phyloP scores from a whole-genome alignment of 2,888 invertebrate species.

The Tridacna crocea region DNA sequence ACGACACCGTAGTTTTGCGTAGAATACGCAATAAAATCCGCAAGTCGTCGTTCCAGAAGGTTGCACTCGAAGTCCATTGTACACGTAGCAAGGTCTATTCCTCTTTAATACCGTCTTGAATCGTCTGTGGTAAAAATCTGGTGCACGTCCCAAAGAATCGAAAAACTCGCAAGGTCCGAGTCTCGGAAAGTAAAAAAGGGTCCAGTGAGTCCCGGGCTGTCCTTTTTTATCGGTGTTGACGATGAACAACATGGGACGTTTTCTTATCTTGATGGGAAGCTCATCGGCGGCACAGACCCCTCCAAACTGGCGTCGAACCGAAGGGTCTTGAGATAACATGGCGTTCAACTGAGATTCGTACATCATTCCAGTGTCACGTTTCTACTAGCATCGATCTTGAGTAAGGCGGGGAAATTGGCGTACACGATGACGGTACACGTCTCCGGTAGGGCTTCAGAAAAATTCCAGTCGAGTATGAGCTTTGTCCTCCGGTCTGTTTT shows the following conservation, averaged over 20 bases:
- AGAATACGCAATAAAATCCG: slow-evolving; percentile 17
- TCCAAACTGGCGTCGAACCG: slow-evolving; percentile 7
- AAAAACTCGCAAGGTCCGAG: slow-evolving; percentile 22
- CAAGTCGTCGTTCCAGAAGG: background rate
- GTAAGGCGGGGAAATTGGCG: too few species aligned
- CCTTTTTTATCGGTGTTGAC: slow-evolving; percentile 21
- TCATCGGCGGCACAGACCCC: slow-evolving; percentile 26
- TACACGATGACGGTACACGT: too few species aligned
- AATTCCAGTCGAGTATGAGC: slow-evolving; percentile 35
- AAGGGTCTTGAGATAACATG: background rate
- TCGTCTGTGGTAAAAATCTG: slow-evolving; percentile 6
- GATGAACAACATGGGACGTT: slow-evolving; percentile 20
- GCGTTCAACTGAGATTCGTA: background rate
- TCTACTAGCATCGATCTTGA: too few species aligned
- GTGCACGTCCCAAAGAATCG: slow-evolving; percentile 11
- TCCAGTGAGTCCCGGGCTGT: slow-evolving; percentile 19
- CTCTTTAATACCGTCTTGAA: slow-evolving; percentile 20
- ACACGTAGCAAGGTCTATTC: slow-evolving; percentile 17
- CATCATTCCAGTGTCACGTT: slow-evolving; percentile 16
- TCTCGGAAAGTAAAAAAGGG: slow-evolving; percentile 18
- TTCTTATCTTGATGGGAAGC: background rate
- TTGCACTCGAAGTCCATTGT: slow-evolving; percentile 5
- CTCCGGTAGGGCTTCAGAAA: too few species aligned
- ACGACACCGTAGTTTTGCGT: background rate
- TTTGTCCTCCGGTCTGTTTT: slow-evolving; percentile 8